A percentile compares a stretch with the other conserved stretches of the same genome.
Evolutionary conservation across 1,140 invertebrate species (phyloP).

Genomic region (Drosophila simulans): DNA sequence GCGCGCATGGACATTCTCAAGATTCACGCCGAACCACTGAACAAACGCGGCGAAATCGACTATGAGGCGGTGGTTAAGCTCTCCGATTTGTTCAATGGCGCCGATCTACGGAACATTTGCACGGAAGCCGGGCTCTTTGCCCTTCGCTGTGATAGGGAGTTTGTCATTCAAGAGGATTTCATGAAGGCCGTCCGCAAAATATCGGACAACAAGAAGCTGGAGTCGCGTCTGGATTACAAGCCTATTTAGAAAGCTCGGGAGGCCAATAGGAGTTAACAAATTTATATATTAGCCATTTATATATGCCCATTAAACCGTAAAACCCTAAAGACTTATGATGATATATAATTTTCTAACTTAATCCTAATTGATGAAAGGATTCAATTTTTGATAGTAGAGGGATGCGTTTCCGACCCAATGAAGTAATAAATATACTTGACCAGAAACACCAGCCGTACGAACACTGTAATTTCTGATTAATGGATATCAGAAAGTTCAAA

Average conservation of each 20-base stretch:
- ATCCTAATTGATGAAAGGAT: too few relatives aligned
- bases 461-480: too few relatives aligned
- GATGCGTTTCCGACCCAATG: too few relatives aligned
- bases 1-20: slow-evolving; percentile 97
- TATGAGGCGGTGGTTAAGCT: slow-evolving; percentile 99
- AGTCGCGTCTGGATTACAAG: slow-evolving; percentile 99
- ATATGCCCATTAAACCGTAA: too few relatives aligned
- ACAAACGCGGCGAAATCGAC: slow-evolving; percentile 99
- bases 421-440: too few relatives aligned
- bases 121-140: slow-evolving; percentile 99
- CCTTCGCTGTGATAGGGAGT: slow-evolving; percentile 92
- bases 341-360: too few relatives aligned
- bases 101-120: slow-evolving; percentile 99
- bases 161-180: slow-evolving; percentile 99
- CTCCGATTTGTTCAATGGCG: slow-evolving; percentile 99
- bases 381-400: too few relatives aligned
- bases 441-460: too few relatives aligned
- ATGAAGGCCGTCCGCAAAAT: slow-evolving; percentile 99
- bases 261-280: too few relatives aligned
- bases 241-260: slow-evolving; percentile 87
- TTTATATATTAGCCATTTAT: too few relatives aligned
- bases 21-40: slow-evolving; percentile 97
- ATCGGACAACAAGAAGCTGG: slow-evolving; percentile 99
- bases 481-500: too few relatives aligned
- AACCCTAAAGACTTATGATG: too few relatives aligned